These are phyloP conservation scores for Emesis russula DNA, from an alignment of 2,888 invertebrate species.

Conservation along the genomic window DNA sequence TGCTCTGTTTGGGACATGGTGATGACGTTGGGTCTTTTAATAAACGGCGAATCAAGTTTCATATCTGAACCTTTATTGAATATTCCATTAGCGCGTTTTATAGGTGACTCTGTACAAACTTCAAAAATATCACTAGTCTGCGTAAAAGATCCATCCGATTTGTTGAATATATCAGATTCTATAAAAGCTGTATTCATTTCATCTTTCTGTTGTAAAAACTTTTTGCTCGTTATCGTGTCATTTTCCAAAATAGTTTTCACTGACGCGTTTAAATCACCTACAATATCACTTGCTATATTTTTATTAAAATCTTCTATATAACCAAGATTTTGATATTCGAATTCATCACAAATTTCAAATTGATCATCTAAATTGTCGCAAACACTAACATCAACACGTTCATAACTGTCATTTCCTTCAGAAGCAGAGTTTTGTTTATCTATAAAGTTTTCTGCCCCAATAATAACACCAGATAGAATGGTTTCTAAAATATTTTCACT, in stretches of 20 bases:
- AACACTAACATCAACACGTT: background rate
- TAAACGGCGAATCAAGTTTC: slow-evolving; percentile 92
- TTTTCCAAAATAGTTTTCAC: slow-evolving; percentile 65
- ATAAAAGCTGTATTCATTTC: slow-evolving; percentile 93
- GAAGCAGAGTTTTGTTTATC: background rate
- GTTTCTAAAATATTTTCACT: background rate
- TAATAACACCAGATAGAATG: slow-evolving; percentile 8
- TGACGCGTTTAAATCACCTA: slow-evolving; percentile 62
- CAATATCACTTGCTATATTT: slow-evolving; percentile 58
- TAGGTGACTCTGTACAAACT: slow-evolving; percentile 91
- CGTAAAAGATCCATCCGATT: slow-evolving; percentile 87
- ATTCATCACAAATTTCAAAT: slow-evolving; percentile 36
- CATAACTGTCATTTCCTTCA: background rate
- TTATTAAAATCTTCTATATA: background rate
- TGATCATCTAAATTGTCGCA: slow-evolving; percentile 8
- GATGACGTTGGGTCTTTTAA: slow-evolving; percentile 91
- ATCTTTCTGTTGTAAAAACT: slow-evolving; percentile 88
- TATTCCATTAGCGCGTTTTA: slow-evolving; percentile 83
- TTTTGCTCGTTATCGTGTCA: slow-evolving; percentile 82
- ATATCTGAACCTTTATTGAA: slow-evolving; percentile 90
- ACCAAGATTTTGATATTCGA: slow-evolving; percentile 20
- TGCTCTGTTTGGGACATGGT: slow-evolving; percentile 93
- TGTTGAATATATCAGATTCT: slow-evolving; percentile 85
- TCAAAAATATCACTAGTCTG: slow-evolving; percentile 91
- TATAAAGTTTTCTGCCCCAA: background rate